phyloP scores from a whole-genome alignment of 1,140 invertebrate genomes.

The Physella acuta region DNA sequence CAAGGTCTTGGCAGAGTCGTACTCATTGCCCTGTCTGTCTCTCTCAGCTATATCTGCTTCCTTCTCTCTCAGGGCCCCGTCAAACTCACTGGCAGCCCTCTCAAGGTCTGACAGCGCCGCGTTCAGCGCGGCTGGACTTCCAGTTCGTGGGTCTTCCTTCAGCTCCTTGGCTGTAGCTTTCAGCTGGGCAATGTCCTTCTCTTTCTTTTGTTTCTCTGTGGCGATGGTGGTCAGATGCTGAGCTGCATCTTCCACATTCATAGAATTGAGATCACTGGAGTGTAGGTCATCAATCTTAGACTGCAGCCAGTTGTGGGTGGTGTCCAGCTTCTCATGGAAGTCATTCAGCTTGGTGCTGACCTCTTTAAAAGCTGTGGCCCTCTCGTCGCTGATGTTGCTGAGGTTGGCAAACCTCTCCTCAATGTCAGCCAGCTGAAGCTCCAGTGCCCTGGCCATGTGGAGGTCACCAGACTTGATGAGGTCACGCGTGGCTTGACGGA shows the following conservation, averaged over 20 bases:
- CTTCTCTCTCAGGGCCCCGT: slow-evolving; percentile 75
- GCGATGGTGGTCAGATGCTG: slow-evolving; percentile 66
- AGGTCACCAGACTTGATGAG: slow-evolving; percentile 80
- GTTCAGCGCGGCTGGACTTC: slow-evolving; percentile 76
- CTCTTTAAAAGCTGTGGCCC: slow-evolving; percentile 80
- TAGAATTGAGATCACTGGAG: slow-evolving; percentile 70
- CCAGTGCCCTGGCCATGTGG: slow-evolving; percentile 84
- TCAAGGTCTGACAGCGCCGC: slow-evolving; percentile 76
- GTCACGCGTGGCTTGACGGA: slow-evolving; percentile 77
- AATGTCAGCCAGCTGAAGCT: slow-evolving; percentile 83
- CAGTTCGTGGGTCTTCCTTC: slow-evolving; percentile 68
- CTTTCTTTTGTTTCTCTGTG: slow-evolving; percentile 65
- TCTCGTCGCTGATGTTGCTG: slow-evolving; percentile 75
- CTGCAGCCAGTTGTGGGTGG: slow-evolving; percentile 59
- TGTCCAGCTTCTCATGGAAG: slow-evolving; percentile 71
- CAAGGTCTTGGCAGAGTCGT: slow-evolving; percentile 80
- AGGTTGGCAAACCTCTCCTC: slow-evolving; percentile 81
- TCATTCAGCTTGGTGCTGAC: slow-evolving; percentile 71
- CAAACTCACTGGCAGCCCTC: slow-evolving; percentile 78
- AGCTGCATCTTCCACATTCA: slow-evolving; percentile 72
- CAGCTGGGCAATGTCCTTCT: slow-evolving; percentile 73
- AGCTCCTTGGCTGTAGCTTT: slow-evolving; percentile 79
- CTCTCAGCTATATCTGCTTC: slow-evolving; percentile 78
- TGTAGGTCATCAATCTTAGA: slow-evolving; percentile 75
- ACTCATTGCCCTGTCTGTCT: slow-evolving; percentile 80